Evolutionary conservation across 2,797 vertebrate genomes (phyloP).

Genomic region (Sphaeramia orbicularis): DNA sequence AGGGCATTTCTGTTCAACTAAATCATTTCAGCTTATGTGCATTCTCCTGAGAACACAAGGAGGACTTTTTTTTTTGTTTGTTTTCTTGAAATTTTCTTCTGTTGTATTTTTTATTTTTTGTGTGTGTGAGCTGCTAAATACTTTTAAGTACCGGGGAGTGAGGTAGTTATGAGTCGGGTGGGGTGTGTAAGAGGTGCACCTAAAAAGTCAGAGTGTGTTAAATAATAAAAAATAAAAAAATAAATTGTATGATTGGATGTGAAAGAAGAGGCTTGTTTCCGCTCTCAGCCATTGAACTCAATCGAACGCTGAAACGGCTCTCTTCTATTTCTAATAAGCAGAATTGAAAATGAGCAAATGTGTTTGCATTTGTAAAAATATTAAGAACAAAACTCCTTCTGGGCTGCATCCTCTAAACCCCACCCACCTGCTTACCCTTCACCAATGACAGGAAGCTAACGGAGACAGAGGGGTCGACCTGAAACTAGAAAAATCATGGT

Average conservation of each 20-base stretch:
- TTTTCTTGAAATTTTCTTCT: conserved; percentile 55
- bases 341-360: conserved; percentile 5
- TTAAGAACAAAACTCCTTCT: background rate
- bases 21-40: conserved; percentile 55
- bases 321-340: conserved; percentile 9
- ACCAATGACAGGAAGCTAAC: conserved; percentile 53
- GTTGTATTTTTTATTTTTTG: conserved; percentile 44
- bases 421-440: conserved; percentile 43
- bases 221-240: conserved; percentile 14
- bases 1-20: conserved; percentile 61
- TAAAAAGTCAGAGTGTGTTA: conserved; percentile 26
- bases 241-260: background rate
- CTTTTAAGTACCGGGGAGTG: conserved; percentile 75
- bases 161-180: conserved; percentile 43
- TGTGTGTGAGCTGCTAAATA: conserved; percentile 85
- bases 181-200: conserved; percentile 36
- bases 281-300: background rate
- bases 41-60: conserved; percentile 34
- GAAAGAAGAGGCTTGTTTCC: conserved; percentile 5
- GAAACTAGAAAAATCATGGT: conserved; percentile 48
- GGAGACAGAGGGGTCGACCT: conserved; percentile 9
- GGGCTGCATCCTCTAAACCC: conserved; percentile 25
- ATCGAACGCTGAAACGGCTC: conserved; percentile 2
- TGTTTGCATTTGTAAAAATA: background rate
- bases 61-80: conserved; percentile 23